phyloP scores from a whole-genome alignment of 2,797 vertebrate genomes.

The Enteromius radiatus region DNA sequence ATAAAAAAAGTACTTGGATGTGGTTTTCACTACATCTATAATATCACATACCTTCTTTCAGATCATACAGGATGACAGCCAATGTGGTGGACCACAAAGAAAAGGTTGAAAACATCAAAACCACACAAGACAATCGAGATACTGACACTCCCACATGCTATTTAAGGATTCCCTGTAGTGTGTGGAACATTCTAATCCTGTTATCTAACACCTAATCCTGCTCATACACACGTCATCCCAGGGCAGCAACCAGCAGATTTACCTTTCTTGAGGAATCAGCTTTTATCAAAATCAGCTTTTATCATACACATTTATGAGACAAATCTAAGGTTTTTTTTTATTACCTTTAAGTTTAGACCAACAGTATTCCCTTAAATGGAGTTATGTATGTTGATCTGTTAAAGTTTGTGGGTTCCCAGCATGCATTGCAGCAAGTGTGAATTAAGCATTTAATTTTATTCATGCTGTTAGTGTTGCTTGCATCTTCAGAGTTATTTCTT shows the following conservation, averaged over 20 bases:
- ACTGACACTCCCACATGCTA: constrained; percentile 51
- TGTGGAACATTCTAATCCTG: constrained; percentile 75
- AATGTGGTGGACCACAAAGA: constrained; percentile 4
- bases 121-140: constrained; percentile 7
- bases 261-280: not conserved
- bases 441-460: not conserved
- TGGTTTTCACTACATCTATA: not conserved
- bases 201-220: constrained; percentile 69
- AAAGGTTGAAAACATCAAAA: constrained; percentile 27
- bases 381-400: not conserved
- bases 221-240: constrained; percentile 38
- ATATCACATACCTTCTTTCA: constrained; percentile 23
- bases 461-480: not conserved
- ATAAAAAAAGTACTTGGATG: not conserved
- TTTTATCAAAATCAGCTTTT: not conserved
- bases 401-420: not conserved
- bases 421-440: not conserved
- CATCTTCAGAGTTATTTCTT: no score
- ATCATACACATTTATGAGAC: not conserved
- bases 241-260: not conserved
- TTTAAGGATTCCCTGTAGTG: constrained; percentile 61
- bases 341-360: not conserved
- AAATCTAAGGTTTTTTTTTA: not conserved
- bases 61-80: constrained; percentile 8
- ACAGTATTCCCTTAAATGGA: not conserved